phyloP scores from a whole-genome alignment of 2,113 vertebrate genomes.

The Chamaetylas fuelleborni region DNA sequence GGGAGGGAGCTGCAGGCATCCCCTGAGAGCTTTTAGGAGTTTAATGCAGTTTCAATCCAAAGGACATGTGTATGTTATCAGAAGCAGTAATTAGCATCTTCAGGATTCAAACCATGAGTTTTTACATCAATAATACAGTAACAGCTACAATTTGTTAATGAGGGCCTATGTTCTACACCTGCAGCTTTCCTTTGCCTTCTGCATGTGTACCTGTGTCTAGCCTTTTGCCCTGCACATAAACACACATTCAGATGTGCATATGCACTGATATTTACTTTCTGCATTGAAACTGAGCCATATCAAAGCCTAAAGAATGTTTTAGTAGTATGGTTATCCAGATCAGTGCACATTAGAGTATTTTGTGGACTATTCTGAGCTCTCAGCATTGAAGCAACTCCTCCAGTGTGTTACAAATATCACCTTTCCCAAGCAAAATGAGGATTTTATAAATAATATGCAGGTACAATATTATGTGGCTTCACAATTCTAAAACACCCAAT shows the following conservation, averaged over 20 bases:
- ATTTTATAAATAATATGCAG: not conserved
- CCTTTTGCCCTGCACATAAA: not conserved
- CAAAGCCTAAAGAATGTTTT: not conserved
- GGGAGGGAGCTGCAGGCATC: constrained; percentile 81
- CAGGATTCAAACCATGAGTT: not conserved
- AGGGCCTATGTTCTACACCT: not conserved
- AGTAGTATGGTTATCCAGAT: not conserved
- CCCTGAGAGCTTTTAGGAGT: constrained; percentile 78
- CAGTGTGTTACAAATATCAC: not conserved
- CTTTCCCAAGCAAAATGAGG: not conserved
- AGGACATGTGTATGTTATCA: not conserved
- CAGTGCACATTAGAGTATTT: not conserved
- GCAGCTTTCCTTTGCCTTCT: not conserved
- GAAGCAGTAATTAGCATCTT: not conserved
- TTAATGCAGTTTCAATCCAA: constrained; percentile 81
- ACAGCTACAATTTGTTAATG: not conserved
- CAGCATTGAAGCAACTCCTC: not conserved
- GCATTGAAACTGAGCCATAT: not conserved
- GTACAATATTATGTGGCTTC: not conserved
- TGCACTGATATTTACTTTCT: not conserved
- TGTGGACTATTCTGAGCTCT: not conserved
- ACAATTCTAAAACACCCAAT: not conserved
- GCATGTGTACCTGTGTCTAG: not conserved
- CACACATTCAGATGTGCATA: not conserved
- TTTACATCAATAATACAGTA: not conserved